Conservation (phyloP, 2,113 vertebrate species). For the Columbina picui region DNA sequence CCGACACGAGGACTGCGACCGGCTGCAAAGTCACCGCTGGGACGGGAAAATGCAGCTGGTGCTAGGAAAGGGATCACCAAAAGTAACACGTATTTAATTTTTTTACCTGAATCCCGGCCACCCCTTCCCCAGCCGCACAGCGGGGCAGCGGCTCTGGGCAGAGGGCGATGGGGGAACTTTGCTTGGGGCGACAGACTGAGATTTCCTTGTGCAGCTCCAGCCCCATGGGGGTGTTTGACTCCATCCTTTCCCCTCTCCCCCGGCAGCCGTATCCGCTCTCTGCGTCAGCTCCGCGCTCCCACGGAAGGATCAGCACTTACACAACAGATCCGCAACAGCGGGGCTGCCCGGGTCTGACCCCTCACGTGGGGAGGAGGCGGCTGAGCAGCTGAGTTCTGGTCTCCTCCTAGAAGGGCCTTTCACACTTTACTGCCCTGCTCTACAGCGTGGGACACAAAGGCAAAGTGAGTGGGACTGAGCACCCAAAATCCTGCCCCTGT, state of each 20-base stretch:
- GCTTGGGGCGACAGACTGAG: rapidly evolving
- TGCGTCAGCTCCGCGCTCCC: rapidly evolving
- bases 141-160: too few species aligned
- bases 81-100: rapidly evolving
- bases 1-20: too few species aligned
- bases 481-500: background rate
- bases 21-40: rapidly evolving
- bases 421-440: background rate
- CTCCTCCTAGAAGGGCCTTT: background rate
- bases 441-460: background rate
- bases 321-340: rapidly evolving
- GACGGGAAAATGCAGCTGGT: background rate
- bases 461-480: rapidly evolving
- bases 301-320: background rate
- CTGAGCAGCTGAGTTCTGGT: background rate
- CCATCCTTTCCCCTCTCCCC: background rate
- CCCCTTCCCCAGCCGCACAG: background rate
- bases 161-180: rapidly evolving
- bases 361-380: background rate
- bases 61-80: background rate
- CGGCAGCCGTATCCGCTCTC: background rate
- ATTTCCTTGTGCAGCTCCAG: background rate
- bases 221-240: rapidly evolving
- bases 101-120: rapidly evolving
- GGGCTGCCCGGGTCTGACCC: rapidly evolving